These are phyloP conservation scores for Ianthella basta DNA, from an alignment of 37 sponge, comb jelly and placozoan genomes.

Conservation along the genomic window DNA sequence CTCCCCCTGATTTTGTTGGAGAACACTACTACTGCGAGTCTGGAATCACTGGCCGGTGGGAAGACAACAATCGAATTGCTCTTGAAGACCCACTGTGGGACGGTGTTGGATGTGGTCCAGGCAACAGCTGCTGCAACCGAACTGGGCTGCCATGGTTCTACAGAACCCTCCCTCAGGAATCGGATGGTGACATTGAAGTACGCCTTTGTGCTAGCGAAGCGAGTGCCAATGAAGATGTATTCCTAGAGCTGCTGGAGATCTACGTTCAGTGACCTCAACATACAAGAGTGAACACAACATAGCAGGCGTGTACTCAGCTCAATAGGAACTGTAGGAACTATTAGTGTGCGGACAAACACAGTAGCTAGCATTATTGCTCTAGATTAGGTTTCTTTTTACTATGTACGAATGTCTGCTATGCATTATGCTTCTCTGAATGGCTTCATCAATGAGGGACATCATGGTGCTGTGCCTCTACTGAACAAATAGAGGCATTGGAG, in stretches of 20 bases:
- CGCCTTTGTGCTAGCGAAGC: neutral
- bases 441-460: too few relatives aligned
- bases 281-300: too few relatives aligned
- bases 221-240: neutral
- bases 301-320: too few relatives aligned
- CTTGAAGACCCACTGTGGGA: slow-evolving; percentile 36
- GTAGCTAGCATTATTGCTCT: too few relatives aligned
- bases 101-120: slow-evolving; percentile 22
- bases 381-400: too few relatives aligned
- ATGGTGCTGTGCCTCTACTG: too few relatives aligned
- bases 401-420: too few relatives aligned
- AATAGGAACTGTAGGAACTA: too few relatives aligned
- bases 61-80: neutral
- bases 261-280: slow-evolving; percentile 6
- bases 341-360: too few relatives aligned
- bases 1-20: slow-evolving; percentile 30
- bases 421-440: too few relatives aligned
- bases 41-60: slow-evolving; percentile 3
- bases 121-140: slow-evolving; percentile 22
- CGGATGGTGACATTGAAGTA: slow-evolving; percentile 35
- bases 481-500: too few relatives aligned
- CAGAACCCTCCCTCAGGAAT: slow-evolving; percentile 14
- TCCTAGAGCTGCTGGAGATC: slow-evolving; percentile 15
- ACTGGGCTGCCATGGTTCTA: slow-evolving; percentile 40
- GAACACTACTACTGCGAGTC: slow-evolving; percentile 34